Percentiles rank a stretch among this genome's conserved stretches.
Evolutionary conservation across 2,797 vertebrate species (phyloP).

Genomic region (Cyclura pinguis): DNA sequence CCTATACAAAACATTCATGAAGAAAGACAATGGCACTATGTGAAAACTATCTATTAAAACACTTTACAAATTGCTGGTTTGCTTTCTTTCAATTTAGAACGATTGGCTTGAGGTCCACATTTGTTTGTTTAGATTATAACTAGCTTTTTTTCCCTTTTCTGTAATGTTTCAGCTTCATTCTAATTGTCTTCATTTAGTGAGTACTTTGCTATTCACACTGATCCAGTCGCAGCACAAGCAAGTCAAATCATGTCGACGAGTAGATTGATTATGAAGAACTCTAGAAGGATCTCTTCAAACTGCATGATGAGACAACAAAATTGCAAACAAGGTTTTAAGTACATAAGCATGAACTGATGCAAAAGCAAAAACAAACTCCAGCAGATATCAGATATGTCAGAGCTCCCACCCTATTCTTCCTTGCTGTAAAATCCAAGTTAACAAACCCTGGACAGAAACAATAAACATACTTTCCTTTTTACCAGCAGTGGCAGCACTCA

Average conservation of each 20-base stretch:
- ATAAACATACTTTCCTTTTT: too few species aligned
- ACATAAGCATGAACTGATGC: background rate
- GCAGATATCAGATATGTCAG: background rate
- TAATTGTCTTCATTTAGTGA: background rate
- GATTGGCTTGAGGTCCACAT: background rate
- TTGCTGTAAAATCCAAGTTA: too few species aligned
- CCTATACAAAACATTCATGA: slow-evolving; percentile 14
- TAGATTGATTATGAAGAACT: background rate
- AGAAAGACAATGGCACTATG: background rate
- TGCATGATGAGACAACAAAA: background rate
- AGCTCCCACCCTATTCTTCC: background rate
- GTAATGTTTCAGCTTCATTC: background rate
- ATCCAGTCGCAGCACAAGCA: background rate
- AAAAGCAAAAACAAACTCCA: background rate
- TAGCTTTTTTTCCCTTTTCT: background rate
- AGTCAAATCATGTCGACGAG: background rate
- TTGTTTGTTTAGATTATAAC: background rate
- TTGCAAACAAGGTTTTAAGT: background rate
- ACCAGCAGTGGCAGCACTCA: too few species aligned
- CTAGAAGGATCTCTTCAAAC: background rate
- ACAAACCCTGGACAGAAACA: too few species aligned
- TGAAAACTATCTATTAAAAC: background rate
- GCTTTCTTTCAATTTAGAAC: background rate
- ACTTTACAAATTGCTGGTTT: background rate
- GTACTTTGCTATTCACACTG: background rate